These are phyloP conservation scores for Cyprinella venusta DNA, from an alignment of 2,797 vertebrate genomes.

Conservation along the genomic window DNA sequence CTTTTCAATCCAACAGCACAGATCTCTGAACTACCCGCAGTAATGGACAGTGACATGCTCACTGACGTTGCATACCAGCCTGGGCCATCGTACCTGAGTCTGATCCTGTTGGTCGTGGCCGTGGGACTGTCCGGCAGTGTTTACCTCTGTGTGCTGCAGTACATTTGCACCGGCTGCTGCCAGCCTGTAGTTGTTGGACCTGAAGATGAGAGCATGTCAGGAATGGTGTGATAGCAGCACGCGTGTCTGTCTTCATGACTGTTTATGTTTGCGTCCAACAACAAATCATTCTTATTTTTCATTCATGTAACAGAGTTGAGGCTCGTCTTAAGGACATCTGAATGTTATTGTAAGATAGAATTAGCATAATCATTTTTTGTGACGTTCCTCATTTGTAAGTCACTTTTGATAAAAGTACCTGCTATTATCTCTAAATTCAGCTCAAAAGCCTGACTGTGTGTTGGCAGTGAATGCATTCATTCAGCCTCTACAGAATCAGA, in stretches of 20 bases:
- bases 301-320: not conserved
- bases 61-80: slow-evolving; percentile 16
- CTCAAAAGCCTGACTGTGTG: not conserved
- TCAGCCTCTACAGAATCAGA: not conserved
- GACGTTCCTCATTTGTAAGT: not conserved
- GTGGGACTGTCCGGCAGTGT: slow-evolving; percentile 64
- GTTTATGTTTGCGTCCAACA: not conserved
- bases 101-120: slow-evolving; percentile 67
- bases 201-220: slow-evolving; percentile 52
- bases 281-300: not conserved
- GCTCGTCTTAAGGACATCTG: not conserved
- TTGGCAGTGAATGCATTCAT: not conserved
- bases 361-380: not conserved
- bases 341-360: not conserved
- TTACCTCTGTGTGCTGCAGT: slow-evolving; percentile 72
- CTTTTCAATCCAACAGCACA: slow-evolving; percentile 37
- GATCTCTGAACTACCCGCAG: slow-evolving; percentile 37
- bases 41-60: slow-evolving; percentile 43
- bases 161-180: slow-evolving; percentile 71
- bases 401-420: not conserved
- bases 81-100: slow-evolving; percentile 49
- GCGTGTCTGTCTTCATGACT: not conserved
- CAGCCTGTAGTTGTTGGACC: slow-evolving; percentile 63
- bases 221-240: slow-evolving; percentile 49
- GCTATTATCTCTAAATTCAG: not conserved